Conservation (phyloP, 2,888 invertebrate species). For the Neoitamus cyanurus region DNA sequence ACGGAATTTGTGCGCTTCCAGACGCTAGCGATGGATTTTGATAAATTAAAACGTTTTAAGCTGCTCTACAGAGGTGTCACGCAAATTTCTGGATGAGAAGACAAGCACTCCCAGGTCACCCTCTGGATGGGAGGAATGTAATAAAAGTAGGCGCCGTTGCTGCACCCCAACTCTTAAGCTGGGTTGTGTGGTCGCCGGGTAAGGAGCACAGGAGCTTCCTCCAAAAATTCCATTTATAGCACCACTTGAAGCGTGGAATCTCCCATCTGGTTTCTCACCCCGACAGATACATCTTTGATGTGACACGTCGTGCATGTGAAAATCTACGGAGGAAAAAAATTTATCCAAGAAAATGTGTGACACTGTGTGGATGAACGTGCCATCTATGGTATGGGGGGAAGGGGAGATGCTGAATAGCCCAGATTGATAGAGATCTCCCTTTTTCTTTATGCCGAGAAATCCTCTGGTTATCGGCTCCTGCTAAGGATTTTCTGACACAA, state of each 20-base stretch:
- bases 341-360: background rate
- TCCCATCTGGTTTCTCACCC: background rate
- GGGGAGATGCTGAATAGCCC: background rate
- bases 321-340: background rate
- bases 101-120: background rate
- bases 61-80: background rate
- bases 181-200: background rate
- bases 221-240: background rate
- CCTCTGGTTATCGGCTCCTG: background rate
- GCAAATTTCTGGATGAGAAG: background rate
- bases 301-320: background rate
- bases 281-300: background rate
- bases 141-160: background rate
- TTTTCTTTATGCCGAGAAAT: background rate
- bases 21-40: background rate
- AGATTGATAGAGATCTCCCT: background rate
- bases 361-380: background rate
- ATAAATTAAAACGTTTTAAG: background rate
- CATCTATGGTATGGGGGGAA: background rate
- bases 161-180: too few relatives aligned
- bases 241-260: background rate
- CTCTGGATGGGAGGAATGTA: background rate
- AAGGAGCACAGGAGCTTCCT: background rate
- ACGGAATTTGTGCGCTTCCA: background rate
- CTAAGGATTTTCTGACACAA: constrained; percentile 1